These are phyloP conservation scores for Archaeoteleia sp. DNA, from an alignment of 2,888 invertebrate genomes.

Conservation along the genomic window DNA sequence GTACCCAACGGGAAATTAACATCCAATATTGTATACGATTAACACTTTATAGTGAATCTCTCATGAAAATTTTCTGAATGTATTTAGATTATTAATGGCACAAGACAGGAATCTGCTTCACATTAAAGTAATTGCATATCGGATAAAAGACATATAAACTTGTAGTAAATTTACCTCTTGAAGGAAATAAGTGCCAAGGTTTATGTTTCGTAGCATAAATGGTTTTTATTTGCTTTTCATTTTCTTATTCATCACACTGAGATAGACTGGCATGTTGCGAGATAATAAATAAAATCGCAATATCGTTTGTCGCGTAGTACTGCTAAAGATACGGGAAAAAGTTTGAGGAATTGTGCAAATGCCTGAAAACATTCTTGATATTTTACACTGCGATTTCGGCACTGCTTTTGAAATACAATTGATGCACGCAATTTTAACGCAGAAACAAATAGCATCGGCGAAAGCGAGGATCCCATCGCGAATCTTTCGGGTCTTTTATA, in stretches of 20 bases:
- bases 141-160: too few species aligned
- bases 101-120: too few species aligned
- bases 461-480: constrained; percentile 17
- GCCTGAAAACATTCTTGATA: constrained; percentile 53
- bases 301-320: constrained; percentile 63
- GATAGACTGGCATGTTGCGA: constrained; percentile 62
- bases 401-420: constrained; percentile 38
- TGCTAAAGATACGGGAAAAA: constrained; percentile 59
- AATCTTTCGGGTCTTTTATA: constrained; percentile 7
- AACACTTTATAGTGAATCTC: too few species aligned
- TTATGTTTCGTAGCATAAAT: constrained; percentile 59
- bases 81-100: too few species aligned
- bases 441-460: constrained; percentile 44
- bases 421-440: constrained; percentile 42
- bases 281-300: constrained; percentile 65
- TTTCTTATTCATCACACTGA: constrained; percentile 61
- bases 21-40: too few species aligned
- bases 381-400: constrained; percentile 47
- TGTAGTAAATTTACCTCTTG: too few species aligned
- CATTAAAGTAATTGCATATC: too few species aligned
- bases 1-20: too few species aligned
- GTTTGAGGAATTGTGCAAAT: constrained; percentile 52
- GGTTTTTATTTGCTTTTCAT: constrained; percentile 57
- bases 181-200: constrained; percentile 45
- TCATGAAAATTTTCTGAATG: too few species aligned